A percentile compares a stretch with the other conserved stretches of the same genome.
Evolutionary conservation across 2,113 vertebrate species (phyloP).

Genomic region (Charina bottae): DNA sequence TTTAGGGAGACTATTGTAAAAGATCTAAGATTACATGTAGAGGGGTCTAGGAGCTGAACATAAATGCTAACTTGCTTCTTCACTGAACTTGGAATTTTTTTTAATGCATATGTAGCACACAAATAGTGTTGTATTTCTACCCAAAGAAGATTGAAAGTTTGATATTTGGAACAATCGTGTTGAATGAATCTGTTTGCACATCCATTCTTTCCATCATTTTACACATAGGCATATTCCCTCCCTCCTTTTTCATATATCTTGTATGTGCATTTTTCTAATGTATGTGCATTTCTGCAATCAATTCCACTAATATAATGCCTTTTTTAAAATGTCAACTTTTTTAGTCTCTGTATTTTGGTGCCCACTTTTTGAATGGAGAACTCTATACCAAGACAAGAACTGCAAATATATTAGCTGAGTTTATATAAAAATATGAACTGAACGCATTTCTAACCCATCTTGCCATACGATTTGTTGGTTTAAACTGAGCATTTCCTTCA

Average conservation of each 20-base stretch:
- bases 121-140: neutral
- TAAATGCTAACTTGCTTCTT: neutral
- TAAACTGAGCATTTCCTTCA: neutral
- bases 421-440: neutral
- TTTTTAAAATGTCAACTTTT: neutral
- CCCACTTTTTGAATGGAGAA: neutral
- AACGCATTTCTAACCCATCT: neutral
- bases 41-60: neutral
- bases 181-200: neutral
- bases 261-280: neutral
- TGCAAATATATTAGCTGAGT: neutral
- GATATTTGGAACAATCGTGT: neutral
- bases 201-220: neutral
- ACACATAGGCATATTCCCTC: neutral
- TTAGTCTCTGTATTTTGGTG: neutral
- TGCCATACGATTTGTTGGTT: neutral
- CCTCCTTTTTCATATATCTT: neutral
- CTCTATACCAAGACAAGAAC: neutral
- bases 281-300: neutral
- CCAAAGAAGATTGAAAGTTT: neutral
- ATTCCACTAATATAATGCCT: neutral
- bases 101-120: neutral
- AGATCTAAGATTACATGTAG: neutral
- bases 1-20: neutral
- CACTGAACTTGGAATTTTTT: neutral